Conservation (phyloP, 64 coral and sea anemone genomes). For the Pachyseris speciosa region DNA sequence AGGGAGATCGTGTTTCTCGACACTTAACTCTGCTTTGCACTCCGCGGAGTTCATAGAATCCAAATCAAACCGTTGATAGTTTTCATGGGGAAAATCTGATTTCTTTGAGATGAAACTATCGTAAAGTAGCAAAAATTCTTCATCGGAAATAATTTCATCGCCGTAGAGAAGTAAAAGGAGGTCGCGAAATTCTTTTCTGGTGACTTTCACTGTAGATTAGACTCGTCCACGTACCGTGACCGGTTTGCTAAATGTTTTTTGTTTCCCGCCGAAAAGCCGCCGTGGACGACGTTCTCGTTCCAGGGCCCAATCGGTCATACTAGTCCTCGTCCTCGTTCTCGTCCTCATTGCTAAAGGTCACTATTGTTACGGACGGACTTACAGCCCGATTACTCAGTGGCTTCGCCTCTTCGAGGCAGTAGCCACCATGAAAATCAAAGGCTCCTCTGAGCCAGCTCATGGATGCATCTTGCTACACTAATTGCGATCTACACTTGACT, state of each 20-base stretch:
- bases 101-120: slow-evolving; percentile 34
- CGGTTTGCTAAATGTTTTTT: slow-evolving; percentile 34
- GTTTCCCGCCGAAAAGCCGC: neutral
- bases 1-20: slow-evolving; percentile 7
- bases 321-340: slow-evolving; percentile 14
- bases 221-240: neutral
- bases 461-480: too few species aligned
- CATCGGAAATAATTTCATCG: slow-evolving; percentile 33
- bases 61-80: slow-evolving; percentile 15
- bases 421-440: too few species aligned
- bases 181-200: neutral
- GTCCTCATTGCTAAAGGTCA: too few species aligned
- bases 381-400: too few species aligned
- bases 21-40: slow-evolving; percentile 7
- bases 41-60: neutral
- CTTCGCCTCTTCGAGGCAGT: too few species aligned
- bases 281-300: slow-evolving; percentile 13
- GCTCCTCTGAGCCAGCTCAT: too few species aligned
- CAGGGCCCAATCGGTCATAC: slow-evolving; percentile 17
- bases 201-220: too few species aligned
- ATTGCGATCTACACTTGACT: too few species aligned
- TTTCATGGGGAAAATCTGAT: slow-evolving; percentile 29
- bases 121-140: slow-evolving; percentile 48
- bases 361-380: too few species aligned
- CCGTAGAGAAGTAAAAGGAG: slow-evolving; percentile 1